These are phyloP conservation scores for Patiria miniata DNA, from an alignment of 35 echinoderm and acorn worm species.

Conservation along the genomic window DNA sequence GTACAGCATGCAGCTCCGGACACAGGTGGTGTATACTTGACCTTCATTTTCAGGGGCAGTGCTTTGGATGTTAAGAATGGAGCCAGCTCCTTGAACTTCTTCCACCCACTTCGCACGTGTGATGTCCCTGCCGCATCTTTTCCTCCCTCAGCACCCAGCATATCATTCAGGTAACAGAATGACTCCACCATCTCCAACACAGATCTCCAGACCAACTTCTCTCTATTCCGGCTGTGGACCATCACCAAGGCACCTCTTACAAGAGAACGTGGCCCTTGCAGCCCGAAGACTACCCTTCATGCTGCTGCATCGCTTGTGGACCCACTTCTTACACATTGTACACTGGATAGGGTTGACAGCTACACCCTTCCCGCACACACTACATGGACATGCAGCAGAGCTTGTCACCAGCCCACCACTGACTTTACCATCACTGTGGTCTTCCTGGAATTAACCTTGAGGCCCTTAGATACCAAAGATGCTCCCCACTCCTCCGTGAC, in stretches of 20 bases:
- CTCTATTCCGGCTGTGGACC: background rate
- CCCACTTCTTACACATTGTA: background rate
- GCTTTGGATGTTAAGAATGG: background rate
- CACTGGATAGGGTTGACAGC: slow-evolving; percentile 9
- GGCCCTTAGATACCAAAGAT: background rate
- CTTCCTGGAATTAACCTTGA: background rate
- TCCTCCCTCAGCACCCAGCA: background rate
- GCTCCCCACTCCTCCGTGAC: too few species aligned
- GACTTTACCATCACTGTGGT: too few species aligned
- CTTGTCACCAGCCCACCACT: background rate
- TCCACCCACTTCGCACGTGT: background rate
- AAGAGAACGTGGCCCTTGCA: background rate
- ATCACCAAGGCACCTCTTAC: background rate
- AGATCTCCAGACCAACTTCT: background rate
- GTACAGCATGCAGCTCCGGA: background rate
- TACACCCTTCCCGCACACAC: slow-evolving; percentile 11
- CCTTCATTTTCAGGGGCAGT: background rate
- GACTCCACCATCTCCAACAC: background rate
- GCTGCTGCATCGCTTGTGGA: background rate
- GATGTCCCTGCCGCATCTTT: background rate
- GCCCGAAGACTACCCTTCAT: background rate
- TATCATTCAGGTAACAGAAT: background rate
- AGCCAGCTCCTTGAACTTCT: background rate
- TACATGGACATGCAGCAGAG: background rate
- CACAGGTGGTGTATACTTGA: background rate